Evolutionary conservation across 1,140 invertebrate species (phyloP).

Genomic region (Heliothis subflexa): DNA sequence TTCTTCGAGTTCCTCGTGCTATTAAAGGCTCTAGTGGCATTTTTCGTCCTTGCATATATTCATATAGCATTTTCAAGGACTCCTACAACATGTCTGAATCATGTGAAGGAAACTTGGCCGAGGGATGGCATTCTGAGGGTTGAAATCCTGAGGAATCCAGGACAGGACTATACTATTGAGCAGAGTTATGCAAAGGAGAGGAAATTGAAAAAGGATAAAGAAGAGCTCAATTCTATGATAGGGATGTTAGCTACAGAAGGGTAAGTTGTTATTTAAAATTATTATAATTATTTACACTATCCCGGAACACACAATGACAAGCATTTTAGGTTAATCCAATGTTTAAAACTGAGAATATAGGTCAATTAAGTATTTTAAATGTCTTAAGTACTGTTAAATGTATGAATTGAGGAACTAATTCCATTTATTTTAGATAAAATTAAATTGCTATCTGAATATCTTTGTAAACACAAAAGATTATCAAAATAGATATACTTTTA

Average conservation of each 20-base stretch:
- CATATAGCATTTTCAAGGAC: conserved; percentile 97
- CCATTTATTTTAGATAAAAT: not conserved
- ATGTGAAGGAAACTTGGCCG: conserved; percentile 96
- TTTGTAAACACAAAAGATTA: not conserved
- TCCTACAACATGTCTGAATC: conserved; percentile 97
- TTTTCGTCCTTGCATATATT: conserved; percentile 97
- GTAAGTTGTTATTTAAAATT: conserved; percentile 76
- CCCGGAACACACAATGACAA: not conserved
- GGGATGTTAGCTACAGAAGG: conserved; percentile 90
- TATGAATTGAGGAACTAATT: not conserved
- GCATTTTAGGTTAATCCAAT: not conserved
- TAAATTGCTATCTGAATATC: not conserved
- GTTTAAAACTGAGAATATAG: not conserved
- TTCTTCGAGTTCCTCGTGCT: conserved; percentile 97
- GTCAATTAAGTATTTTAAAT: not conserved
- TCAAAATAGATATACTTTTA: too few relatives aligned
- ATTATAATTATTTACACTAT: conserved; percentile 13
- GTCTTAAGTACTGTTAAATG: too few relatives aligned
- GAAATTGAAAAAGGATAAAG: conserved; percentile 90
- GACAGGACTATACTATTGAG: conserved; percentile 91
- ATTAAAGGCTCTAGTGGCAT: conserved; percentile 95
- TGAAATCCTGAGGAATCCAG: conserved; percentile 95
- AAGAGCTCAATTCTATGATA: conserved; percentile 89
- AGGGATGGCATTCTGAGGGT: conserved; percentile 97
- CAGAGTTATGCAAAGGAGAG: conserved; percentile 94